Conservation (phyloP, 2,888 invertebrate species). For the Mimumesa dahlbomi region DNA sequence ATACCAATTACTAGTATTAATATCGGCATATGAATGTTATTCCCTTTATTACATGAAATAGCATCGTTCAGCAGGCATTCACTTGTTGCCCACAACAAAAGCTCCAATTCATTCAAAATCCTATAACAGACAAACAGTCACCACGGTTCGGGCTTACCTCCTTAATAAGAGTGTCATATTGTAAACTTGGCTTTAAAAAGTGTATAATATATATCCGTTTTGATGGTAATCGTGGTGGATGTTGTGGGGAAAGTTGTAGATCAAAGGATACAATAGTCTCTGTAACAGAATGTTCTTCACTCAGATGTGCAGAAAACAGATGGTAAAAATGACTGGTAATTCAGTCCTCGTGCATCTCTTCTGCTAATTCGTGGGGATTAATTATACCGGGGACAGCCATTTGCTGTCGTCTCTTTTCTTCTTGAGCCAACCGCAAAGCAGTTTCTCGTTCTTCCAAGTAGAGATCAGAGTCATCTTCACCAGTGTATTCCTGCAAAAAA, state of each 20-base stretch:
- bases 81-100: slow-evolving; percentile 77
- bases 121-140: slow-evolving; percentile 78
- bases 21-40: slow-evolving; percentile 32
- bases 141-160: slow-evolving; percentile 76
- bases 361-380: slow-evolving; percentile 96
- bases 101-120: slow-evolving; percentile 74
- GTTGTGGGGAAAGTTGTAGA: slow-evolving; percentile 58
- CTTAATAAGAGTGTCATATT: slow-evolving; percentile 76
- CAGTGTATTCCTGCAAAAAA: slow-evolving; percentile 93
- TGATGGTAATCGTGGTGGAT: slow-evolving; percentile 61
- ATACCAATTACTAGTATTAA: slow-evolving; percentile 19
- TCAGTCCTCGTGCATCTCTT: slow-evolving; percentile 97
- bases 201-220: slow-evolving; percentile 61
- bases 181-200: slow-evolving; percentile 74
- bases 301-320: slow-evolving; percentile 71
- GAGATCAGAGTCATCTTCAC: slow-evolving; percentile 98
- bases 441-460: slow-evolving; percentile 98
- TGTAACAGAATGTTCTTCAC: slow-evolving; percentile 73
- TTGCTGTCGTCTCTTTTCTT: slow-evolving; percentile 95
- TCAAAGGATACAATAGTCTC: slow-evolving; percentile 75
- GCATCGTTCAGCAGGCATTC: slow-evolving; percentile 78
- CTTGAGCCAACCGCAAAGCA: slow-evolving; percentile 93
- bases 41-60: slow-evolving; percentile 73
- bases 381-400: slow-evolving; percentile 97
- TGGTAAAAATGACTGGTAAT: slow-evolving; percentile 65